These are phyloP conservation scores for Rhagium mordax DNA, from an alignment of 2,888 invertebrate genomes.

Conservation along the genomic window DNA sequence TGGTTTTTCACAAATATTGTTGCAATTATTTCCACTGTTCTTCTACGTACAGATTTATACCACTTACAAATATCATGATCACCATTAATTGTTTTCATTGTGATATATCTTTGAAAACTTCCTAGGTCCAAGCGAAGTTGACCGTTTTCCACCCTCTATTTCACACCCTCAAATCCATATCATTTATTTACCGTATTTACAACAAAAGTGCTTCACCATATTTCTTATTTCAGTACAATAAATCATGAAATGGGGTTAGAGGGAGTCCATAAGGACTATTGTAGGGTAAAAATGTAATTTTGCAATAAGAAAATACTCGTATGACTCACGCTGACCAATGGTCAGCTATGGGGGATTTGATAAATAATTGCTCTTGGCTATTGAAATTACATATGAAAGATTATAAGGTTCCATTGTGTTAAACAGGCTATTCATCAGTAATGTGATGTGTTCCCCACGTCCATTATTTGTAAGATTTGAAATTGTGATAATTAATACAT, in stretches of 20 bases:
- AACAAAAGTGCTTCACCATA: conserved; percentile 47
- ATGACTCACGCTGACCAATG: conserved; percentile 57
- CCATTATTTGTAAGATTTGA: background rate
- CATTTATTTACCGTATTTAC: conserved; percentile 59
- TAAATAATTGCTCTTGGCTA: conserved; percentile 37
- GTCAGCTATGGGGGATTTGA: conserved; percentile 47
- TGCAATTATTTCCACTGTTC: too few species aligned
- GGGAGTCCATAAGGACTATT: conserved; percentile 28
- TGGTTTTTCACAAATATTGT: too few species aligned
- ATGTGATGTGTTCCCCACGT: background rate
- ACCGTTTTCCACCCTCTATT: conserved; percentile 45
- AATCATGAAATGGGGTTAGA: conserved; percentile 54
- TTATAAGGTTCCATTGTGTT: conserved; percentile 27
- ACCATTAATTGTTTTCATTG: too few species aligned
- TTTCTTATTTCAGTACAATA: conserved; percentile 57
- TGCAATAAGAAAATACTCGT: conserved; percentile 51
- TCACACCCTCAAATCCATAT: conserved; percentile 53
- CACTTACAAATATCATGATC: too few species aligned
- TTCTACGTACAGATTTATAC: too few species aligned
- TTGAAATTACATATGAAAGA: conserved; percentile 28
- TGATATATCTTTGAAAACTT: background rate
- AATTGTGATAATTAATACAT: background rate
- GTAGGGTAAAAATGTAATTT: conserved; percentile 53
- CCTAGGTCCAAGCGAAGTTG: conserved; percentile 38
- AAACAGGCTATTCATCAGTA: conserved; percentile 13